Conservation (phyloP, 2,888 invertebrate genomes). For the Laspeyria flexula region DNA sequence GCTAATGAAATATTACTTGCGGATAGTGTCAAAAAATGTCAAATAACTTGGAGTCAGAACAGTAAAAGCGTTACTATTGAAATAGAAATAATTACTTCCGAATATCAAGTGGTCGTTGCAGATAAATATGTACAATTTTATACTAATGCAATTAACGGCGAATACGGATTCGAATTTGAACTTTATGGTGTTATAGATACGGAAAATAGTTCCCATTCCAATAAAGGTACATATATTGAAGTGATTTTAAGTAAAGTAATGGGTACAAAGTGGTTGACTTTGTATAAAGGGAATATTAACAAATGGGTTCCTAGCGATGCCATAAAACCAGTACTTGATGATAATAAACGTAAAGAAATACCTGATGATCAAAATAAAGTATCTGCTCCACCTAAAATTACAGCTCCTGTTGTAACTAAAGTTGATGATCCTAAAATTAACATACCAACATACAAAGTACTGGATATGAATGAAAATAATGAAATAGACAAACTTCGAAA, state of each 20-base stretch:
- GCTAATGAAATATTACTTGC: background rate
- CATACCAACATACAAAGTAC: too few species aligned
- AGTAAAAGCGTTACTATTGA: constrained; percentile 59
- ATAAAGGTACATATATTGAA: constrained; percentile 72
- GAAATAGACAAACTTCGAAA: constrained; percentile 28
- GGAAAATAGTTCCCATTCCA: constrained; percentile 53
- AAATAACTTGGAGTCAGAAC: constrained; percentile 71
- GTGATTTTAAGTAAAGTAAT: constrained; percentile 63
- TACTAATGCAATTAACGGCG: constrained; percentile 50
- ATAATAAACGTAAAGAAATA: background rate
- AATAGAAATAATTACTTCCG: constrained; percentile 65
- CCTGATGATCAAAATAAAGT: background rate
- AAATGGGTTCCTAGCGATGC: constrained; percentile 56
- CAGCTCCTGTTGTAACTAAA: background rate
- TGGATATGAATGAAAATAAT: too few species aligned
- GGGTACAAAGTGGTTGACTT: constrained; percentile 62
- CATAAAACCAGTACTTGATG: too few species aligned
- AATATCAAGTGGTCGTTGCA: constrained; percentile 62
- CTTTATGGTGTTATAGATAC: constrained; percentile 68
- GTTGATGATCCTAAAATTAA: too few species aligned
- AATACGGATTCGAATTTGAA: constrained; percentile 70
- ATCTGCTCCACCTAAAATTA: background rate
- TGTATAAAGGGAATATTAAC: constrained; percentile 55
- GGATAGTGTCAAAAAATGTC: constrained; percentile 38
- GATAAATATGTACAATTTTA: constrained; percentile 60